Conservation (phyloP, 2,113 vertebrate species). For the Hyla sarda region DNA sequence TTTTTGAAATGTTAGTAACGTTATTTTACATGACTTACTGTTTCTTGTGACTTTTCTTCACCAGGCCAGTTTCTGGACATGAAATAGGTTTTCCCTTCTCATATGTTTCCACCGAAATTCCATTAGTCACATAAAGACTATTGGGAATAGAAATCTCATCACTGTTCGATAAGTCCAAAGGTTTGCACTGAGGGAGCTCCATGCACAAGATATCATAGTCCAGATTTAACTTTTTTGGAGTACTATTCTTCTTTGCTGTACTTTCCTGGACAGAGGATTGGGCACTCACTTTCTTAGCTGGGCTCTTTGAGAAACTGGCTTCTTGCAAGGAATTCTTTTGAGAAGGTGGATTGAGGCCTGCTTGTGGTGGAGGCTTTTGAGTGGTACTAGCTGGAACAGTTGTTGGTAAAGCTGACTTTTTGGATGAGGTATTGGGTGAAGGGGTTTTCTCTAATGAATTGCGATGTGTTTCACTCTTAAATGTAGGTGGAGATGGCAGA, state of each 20-base stretch:
- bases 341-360: not conserved
- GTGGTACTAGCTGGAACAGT: not conserved
- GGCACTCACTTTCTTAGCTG: constrained; percentile 5
- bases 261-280: constrained; percentile 46
- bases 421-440: constrained; percentile 32
- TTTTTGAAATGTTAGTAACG: not conserved
- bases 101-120: constrained; percentile 48
- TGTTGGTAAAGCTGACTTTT: constrained; percentile 7
- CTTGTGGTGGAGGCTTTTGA: constrained; percentile 44
- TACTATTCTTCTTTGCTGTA: not conserved
- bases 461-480: constrained; percentile 4
- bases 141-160: constrained; percentile 33
- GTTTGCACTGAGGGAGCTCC: constrained; percentile 46
- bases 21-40: constrained; percentile 70
- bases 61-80: constrained; percentile 69
- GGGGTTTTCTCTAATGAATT: constrained; percentile 39
- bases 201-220: constrained; percentile 48
- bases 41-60: constrained; percentile 70
- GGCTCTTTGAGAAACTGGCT: constrained; percentile 2
- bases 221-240: constrained; percentile 25
- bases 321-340: not conserved
- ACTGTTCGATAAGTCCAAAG: constrained; percentile 52
- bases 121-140: constrained; percentile 34
- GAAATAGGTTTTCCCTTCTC: constrained; percentile 68
- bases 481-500: constrained; percentile 18